Percentiles rank a stretch among this genome's conserved stretches.
These are phyloP conservation scores for Oryctolagus cuniculus DNA, from an alignment of 2,113 vertebrate genomes.

Conservation along the genomic window mOryCun1.1 NC_091433.1:135151001-135151500, in stretches of 20 bases:
- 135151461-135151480: not conserved
- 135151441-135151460: not conserved
- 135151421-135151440: not conserved
- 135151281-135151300: not conserved
- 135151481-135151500: constrained; percentile 1
- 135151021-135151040: not conserved
- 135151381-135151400: not conserved
- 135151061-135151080: not conserved
- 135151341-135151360: not conserved
- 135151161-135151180: not conserved
- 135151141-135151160: constrained; percentile 6
- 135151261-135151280: not conserved
- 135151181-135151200: not conserved
- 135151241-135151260: not conserved
- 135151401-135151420: not conserved
- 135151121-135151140: not conserved
- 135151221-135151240: not conserved
- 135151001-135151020: not conserved
- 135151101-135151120: not conserved
- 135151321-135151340: not conserved
- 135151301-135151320: not conserved
- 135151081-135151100: not conserved
- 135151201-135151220: not conserved
- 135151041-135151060: not conserved
- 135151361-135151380: not conserved